Conservation (phyloP, 2,797 vertebrate genomes). For the Pseudomugil tenellus region DNA sequence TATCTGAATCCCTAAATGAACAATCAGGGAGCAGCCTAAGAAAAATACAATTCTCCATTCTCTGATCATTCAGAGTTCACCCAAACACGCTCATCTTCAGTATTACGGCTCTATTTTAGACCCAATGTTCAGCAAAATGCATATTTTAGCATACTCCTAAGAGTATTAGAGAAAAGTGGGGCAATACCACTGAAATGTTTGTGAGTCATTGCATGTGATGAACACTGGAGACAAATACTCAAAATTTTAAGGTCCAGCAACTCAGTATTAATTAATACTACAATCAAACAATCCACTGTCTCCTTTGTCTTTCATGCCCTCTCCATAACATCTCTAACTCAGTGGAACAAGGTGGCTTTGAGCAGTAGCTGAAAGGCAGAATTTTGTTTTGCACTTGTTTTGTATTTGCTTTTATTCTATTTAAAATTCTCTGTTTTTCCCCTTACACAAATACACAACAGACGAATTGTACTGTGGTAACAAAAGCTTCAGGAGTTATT, state of each 20-base stretch:
- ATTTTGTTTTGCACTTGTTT: too few species aligned
- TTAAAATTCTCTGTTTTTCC: too few species aligned
- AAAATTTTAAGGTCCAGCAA: neutral
- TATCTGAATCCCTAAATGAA: constrained; percentile 35
- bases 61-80: neutral
- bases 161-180: neutral
- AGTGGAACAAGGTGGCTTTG: neutral
- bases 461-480: neutral
- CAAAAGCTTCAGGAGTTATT: neutral
- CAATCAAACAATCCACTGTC: neutral
- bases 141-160: neutral
- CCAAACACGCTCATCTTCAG: neutral
- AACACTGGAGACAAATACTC: neutral
- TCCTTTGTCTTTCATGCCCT: neutral
- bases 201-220: neutral
- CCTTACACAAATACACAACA: too few species aligned
- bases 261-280: neutral
- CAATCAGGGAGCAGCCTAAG: constrained; percentile 14
- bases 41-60: neutral
- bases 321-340: neutral
- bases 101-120: neutral
- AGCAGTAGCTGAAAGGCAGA: neutral
- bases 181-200: neutral
- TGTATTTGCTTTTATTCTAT: too few species aligned
- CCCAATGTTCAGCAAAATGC: neutral